phyloP scores from a whole-genome alignment of 1,140 invertebrate genomes.

The Penaeus indicus region DNA sequence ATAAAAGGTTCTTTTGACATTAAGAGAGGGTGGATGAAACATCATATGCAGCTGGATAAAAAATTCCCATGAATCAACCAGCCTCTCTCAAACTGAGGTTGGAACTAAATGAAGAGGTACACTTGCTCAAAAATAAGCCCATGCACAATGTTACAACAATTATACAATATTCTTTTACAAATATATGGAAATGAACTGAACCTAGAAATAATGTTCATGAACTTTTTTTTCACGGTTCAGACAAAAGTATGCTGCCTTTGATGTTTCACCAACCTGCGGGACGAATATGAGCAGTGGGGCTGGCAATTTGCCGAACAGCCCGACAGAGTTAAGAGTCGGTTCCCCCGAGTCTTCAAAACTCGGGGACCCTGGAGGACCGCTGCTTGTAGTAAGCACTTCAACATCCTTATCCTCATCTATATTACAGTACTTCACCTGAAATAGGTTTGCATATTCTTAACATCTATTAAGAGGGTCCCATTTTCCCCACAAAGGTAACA shows the following conservation, averaged over 20 bases:
- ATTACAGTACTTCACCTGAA: not conserved
- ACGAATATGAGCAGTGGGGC: not conserved
- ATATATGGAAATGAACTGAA: too few species aligned
- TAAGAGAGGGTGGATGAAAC: conserved; percentile 39
- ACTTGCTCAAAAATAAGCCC: too few species aligned
- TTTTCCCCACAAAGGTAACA: too few species aligned
- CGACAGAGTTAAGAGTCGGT: not conserved
- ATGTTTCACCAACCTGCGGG: conserved; percentile 47
- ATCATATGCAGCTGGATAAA: conserved; percentile 29
- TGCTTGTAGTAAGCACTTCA: not conserved
- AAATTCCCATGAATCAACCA: not conserved
- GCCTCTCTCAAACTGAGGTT: not conserved
- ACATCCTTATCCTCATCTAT: not conserved
- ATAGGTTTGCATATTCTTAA: too few species aligned
- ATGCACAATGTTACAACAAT: not conserved
- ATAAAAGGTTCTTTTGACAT: not conserved
- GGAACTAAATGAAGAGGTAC: too few species aligned
- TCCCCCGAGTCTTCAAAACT: not conserved
- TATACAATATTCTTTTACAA: not conserved
- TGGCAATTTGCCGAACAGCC: not conserved
- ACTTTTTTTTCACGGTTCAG: not conserved
- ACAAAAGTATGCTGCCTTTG: conserved; percentile 40
- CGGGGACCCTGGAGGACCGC: not conserved
- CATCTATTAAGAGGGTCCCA: too few species aligned
- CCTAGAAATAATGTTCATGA: not conserved